Evolutionary conservation across 2,888 invertebrate genomes (phyloP), one percentile per base, ranked within the genome.

Genomic region (Drosophila mettleri): DNA sequence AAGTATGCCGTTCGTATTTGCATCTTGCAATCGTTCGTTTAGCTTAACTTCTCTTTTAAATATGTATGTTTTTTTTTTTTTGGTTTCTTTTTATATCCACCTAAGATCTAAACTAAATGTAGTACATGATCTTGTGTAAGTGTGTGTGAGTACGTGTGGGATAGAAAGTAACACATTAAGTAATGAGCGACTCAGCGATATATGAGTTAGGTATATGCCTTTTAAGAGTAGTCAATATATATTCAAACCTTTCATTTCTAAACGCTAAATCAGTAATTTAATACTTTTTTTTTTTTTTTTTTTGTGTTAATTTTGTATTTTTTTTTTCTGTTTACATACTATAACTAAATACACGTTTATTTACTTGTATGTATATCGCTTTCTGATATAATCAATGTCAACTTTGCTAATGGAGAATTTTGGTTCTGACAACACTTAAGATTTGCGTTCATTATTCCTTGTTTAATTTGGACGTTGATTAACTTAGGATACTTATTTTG

Each of bases 41-140:
- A 68, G 67, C 80, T 76, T 77, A 78, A 85, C 69, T 63, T 70
- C 73, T 70, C 60, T 69, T 63, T 80, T 75, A 57, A 74, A 73
- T 81, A 85, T 74, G 62, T 55, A 54, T 74, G 64, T 69, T 16
- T 49, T 71, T 43, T 16, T 20, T 20, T 20, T 6, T 39, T 43
- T n/a, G n/a, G n/a, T 24, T 24, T 43, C 9, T 27, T 34, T 68
- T 65, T 69, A 60, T 68, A 74, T 82, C 75, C 82, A 80, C 78
- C 87, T 86, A 89, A 66, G 66, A 80, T 72, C 87, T 86, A 89
- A 88, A 87, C 78, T 89, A 85, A 68, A 80, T 80, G 69, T 89
- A 84, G 76, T 73, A 72, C 62, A 66, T 65, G 86, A 64, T 61
- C 18, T 46, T 64, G 64, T 65, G 24, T 59, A 48, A 64, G 62